phyloP scores from a whole-genome alignment of 1,140 invertebrate genomes.

The Drosophila murphyi region DNA sequence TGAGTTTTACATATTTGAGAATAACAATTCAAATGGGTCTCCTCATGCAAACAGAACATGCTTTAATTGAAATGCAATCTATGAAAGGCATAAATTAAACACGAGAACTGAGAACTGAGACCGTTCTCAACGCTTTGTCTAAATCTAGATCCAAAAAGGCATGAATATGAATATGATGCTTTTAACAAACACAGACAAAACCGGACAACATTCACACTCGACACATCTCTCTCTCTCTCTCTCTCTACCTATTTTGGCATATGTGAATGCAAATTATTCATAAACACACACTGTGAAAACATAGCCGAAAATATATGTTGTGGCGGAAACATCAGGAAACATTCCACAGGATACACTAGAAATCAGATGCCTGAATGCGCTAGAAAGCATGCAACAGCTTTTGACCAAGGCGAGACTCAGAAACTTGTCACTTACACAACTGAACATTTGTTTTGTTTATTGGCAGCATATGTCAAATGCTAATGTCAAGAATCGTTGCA shows the following conservation, averaged over 20 bases:
- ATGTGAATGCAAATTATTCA: constrained; percentile 42
- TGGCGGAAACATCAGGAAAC: constrained; percentile 9
- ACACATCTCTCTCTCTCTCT: not conserved
- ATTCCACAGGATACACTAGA: constrained; percentile 36
- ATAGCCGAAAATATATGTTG: not conserved
- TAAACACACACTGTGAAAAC: not conserved
- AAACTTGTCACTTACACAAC: constrained; percentile 39
- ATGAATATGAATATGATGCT: constrained; percentile 33
- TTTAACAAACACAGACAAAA: constrained; percentile 22
- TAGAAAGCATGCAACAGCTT: constrained; percentile 65
- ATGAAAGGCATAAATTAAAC: constrained; percentile 63
- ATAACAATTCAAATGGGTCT: constrained; percentile 3
- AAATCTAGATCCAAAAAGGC: constrained; percentile 48
- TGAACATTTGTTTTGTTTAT: not conserved
- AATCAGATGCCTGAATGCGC: constrained; percentile 65
- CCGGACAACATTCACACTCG: constrained; percentile 5
- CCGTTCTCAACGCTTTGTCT: constrained; percentile 15
- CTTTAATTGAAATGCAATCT: constrained; percentile 70
- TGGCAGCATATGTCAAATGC: constrained; percentile 13
- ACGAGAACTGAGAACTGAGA: not conserved
- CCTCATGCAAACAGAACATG: constrained; percentile 2
- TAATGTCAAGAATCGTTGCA: constrained; percentile 28
- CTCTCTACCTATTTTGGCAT: not conserved
- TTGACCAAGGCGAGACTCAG: constrained; percentile 32
- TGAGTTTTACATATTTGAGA: constrained; percentile 7